Evolutionary conservation across 2,888 invertebrate species (phyloP).

Genomic region (Drosophila anomelani): DNA sequence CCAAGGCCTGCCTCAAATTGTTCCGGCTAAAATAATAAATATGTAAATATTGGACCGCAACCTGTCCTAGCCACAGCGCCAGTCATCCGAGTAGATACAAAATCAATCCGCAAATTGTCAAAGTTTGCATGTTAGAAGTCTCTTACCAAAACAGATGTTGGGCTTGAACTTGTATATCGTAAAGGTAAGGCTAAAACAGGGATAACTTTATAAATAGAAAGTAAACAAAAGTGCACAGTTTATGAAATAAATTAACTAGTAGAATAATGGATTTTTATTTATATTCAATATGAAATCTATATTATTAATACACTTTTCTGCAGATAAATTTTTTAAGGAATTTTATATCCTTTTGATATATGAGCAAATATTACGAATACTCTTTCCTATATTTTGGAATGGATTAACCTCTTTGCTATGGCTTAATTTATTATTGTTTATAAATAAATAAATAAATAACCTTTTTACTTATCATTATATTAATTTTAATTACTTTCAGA

Average conservation of each 20-base stretch:
- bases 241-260: neutral
- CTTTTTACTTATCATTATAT: too few relatives aligned
- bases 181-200: neutral
- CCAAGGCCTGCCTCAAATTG: conserved; percentile 40
- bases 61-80: conserved; percentile 5
- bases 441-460: too few relatives aligned
- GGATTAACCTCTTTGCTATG: too few relatives aligned
- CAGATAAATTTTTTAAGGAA: too few relatives aligned
- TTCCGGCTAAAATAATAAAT: conserved; percentile 45
- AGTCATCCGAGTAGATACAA: conserved; percentile 13
- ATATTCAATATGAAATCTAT: too few relatives aligned
- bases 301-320: too few relatives aligned
- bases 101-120: conserved; percentile 28
- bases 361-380: too few relatives aligned
- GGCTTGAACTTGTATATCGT: neutral
- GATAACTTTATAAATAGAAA: neutral
- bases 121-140: conserved; percentile 10
- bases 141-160: neutral
- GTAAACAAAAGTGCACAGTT: neutral
- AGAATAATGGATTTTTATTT: neutral
- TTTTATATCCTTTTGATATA: too few relatives aligned
- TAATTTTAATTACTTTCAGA: too few relatives aligned
- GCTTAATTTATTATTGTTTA: too few relatives aligned
- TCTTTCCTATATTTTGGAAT: too few relatives aligned
- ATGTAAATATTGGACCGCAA: conserved; percentile 37